Evolutionary conservation across 2,888 invertebrate species (phyloP), one percentile per base, ranked within the genome.

Genomic region (Temnothorax rugatulus): DNA sequence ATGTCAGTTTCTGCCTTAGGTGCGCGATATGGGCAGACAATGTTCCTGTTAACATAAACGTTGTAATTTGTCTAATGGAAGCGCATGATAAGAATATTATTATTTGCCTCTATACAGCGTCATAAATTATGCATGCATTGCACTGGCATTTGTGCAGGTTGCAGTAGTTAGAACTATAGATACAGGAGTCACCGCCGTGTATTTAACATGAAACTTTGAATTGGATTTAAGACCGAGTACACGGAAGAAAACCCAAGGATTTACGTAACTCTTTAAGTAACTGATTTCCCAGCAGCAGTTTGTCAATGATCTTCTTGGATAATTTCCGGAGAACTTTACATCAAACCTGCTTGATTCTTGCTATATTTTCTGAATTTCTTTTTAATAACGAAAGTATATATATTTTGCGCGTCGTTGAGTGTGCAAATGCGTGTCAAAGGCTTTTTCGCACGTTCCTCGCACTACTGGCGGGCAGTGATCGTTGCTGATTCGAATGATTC

Each of bases 401-500:
- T 4, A 13, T 68, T 44, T 34, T 4, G 38, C 64, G 25, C 21
- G 3, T 21, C 21, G 64, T 21, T 8, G 41, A 41, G 41, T 5
- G 9, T 4, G 15, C 15, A 11, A 29, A 38, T 34, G 54, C 44
- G 15, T 71, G 2, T 34, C 18, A 15, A 73, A 73, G 25, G 13
- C 18, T n/a, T 66, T 66, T 66, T 44, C 71, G 47, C 59, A 18
- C 18, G 71, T 81, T n/a, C 38, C 13, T 47, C 34, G n/a, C 25
- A 38, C 38, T 50, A 34, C 59, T 52, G 79, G n/a, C 44, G 44
- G 25, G 2, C 25, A 57, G 29, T 47, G 85, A 85, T 88, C 71
- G 74, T 64, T 63, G 66, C 21, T 29, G 79, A 83, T 83, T 69
- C 64, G 87, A 84, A 86, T 86, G 83, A 83, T 73, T 69, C 82